Evolutionary conservation across 2,888 invertebrate genomes (phyloP), one percentile per base, ranked within the genome.

Genomic region (Spodoptera exigua): DNA sequence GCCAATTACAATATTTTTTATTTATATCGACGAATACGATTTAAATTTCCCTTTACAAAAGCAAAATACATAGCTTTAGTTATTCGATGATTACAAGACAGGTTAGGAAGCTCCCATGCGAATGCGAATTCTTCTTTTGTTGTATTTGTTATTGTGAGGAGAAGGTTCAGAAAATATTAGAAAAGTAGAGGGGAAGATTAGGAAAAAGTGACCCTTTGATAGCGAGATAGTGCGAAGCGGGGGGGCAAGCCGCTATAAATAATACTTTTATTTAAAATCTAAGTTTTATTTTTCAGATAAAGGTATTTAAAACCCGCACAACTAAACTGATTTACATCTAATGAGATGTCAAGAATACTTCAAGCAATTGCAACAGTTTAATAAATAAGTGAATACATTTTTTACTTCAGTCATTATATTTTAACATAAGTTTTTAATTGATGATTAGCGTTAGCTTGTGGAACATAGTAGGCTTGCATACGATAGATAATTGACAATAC

Each of bases 181-280:
- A n/a, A n/a, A n/a, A n/a, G n/a, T n/a, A n/a, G n/a, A n/a, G n/a
- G n/a, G n/a, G n/a, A n/a, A n/a, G n/a, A n/a, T n/a, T n/a, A n/a
- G n/a, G n/a, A n/a, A n/a, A n/a, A n/a, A n/a, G n/a, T n/a, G n/a
- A n/a, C n/a, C n/a, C n/a, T n/a, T n/a, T n/a, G n/a, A n/a, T n/a
- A n/a, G n/a, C n/a, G n/a, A n/a, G n/a, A n/a, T n/a, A n/a, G 27
- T 68, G 43, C 52, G 34, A 53, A 47, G 4, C n/a, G 21, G 11
- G 32, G 40, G 27, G 63, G 41, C 36, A 37, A 34, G 21, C n/a
- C 7, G 12, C 1, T 45, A 3, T 40, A 11, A n/a, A 34, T 49
- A 37, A n/a, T 35, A 56, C 11, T 27, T 21, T 34, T 9, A 43
- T 27, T 13, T 14, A 17, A 7, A n/a, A 21, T n/a, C 16, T 27